Evolutionary conservation across 2,113 vertebrate species (phyloP).

Genomic region (Morone saxatilis): DNA sequence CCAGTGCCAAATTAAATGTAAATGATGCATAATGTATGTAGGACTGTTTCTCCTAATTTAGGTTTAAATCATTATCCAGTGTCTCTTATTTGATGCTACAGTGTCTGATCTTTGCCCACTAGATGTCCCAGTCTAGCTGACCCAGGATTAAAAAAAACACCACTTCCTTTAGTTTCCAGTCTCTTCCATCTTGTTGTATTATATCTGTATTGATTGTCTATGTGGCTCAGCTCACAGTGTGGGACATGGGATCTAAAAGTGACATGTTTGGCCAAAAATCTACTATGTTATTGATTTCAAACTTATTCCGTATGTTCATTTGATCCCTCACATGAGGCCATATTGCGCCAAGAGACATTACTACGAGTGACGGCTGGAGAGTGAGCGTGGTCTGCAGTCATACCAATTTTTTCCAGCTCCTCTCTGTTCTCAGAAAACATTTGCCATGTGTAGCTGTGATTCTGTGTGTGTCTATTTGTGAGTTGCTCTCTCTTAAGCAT

Average conservation of each 20-base stretch:
- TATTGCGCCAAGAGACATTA: background rate
- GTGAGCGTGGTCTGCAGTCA: slow-evolving; percentile 4
- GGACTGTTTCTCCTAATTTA: background rate
- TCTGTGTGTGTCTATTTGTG: background rate
- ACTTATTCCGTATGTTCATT: slow-evolving; percentile 2
- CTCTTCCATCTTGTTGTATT: slow-evolving; percentile 10
- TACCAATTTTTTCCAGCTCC: background rate
- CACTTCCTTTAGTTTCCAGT: background rate
- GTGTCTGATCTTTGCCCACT: slow-evolving; percentile 63
- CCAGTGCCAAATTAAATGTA: background rate
- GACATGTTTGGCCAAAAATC: slow-evolving; percentile 13
- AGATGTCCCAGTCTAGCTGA: slow-evolving; percentile 69
- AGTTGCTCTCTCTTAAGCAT: slow-evolving; percentile 2
- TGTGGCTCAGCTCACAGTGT: slow-evolving; percentile 19
- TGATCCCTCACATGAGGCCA: slow-evolving; percentile 6
- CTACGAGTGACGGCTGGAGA: background rate
- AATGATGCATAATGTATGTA: background rate
- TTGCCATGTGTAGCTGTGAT: background rate
- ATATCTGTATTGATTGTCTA: slow-evolving; percentile 42
- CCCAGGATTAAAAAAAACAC: slow-evolving; percentile 11
- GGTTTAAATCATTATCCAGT: background rate
- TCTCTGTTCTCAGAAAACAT: background rate
- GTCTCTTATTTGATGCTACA: background rate
- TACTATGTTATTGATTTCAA: slow-evolving; percentile 32
- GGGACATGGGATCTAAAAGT: background rate